Evolutionary conservation across 2,888 invertebrate genomes (phyloP), one percentile per base, ranked within the genome.

Genomic region (Agrotis puta): DNA sequence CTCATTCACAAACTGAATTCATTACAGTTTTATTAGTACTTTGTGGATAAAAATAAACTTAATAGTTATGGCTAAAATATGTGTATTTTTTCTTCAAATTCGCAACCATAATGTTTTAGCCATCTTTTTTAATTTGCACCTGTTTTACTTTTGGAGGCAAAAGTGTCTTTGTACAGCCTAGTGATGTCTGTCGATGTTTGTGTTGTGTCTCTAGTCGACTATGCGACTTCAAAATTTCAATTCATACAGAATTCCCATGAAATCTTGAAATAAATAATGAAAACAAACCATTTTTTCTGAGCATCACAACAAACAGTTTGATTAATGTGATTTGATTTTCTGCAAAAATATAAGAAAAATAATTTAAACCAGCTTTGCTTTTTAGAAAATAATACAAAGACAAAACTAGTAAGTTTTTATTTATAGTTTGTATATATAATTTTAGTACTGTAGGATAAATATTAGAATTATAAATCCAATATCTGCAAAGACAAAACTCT

Each of bases 41-140:
- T 73, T 58, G 66, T 68, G 64, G 75, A 50, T 84, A 84, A 79
- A 85, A 87, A 86, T 82, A 86, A 84, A 87, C 84, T 84, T 83
- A 79, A 66, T 66, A 84, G 74, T 13, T 84, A 79, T 50, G 78
- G 71, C 51, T 72, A 74, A 77, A 68, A 63, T 63, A 62, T 62
- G 62, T 74, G 53, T 74, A 64, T 71, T 75, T 79, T 85, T 78
- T 82, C 70, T 72, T 77, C 59, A 75, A 77, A 82, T 86, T 86
- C 67, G 85, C 87, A 76, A 85, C 85, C 83, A 85, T 86, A 85
- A 70, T 64, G 79, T 70, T 62, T 57, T 18, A 11, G 18, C n/a
- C 45, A 51, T 57, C 11, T 78, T 74, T 79, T 74, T 79, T 62
- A 78, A 48, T 70, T 80, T 63, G 39, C 56, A 58, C 73, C 57